Base-by-base conservation (phyloP, 1,140 invertebrate species). In the Trichonephila clavipes region DNA sequence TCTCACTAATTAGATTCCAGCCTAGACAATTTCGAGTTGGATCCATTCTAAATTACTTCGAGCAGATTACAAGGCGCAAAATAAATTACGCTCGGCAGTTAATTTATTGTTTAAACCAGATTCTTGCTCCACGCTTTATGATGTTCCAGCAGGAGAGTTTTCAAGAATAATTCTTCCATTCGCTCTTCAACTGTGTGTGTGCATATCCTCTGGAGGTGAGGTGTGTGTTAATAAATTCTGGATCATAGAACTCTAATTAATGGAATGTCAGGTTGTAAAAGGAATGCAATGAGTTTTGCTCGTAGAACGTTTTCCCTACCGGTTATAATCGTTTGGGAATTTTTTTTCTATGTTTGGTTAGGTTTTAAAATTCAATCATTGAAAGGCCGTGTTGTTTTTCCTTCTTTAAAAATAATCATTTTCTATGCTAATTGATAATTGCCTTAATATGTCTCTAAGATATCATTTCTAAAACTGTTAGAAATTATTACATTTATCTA, bases 1-100 rank as follows among this genome's bases (percentile, higher is more conserved):
- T 90, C 89, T 34, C 77, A 72, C 82, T 90, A 90, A 90, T 90
- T 90, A 82, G 89, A 90, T 90, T 90, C n/a, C n/a, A 24, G 14
- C 24, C 24, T 10, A 82, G 77, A 90, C 89, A 90, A 90, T 90
- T 90, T 58, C 44, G 21, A 69, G 40, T 89, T n/a, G 59, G 66
- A 72, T 89, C 88, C 64, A 89, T 77, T 89, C 88, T 72, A 77
- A 89, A 89, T 72, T 72, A 89, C 88, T 77, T 51, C 88, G 44
- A 77, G 88, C 64, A 89, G 66, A 89, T 89, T 89, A 89, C 88
- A 12, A 40, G 19, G 7, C 24, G 28, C 28, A 82, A 90, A 90
- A 90, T 90, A 90, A 90, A 90, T 90, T 82, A 90, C 58, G 19
- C 61, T 24, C 58, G 77, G 51, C 59, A 82, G 51, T 90, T 90